Base-by-base conservation (phyloP, 1,140 invertebrate species). In the Nylanderia fulva region DNA sequence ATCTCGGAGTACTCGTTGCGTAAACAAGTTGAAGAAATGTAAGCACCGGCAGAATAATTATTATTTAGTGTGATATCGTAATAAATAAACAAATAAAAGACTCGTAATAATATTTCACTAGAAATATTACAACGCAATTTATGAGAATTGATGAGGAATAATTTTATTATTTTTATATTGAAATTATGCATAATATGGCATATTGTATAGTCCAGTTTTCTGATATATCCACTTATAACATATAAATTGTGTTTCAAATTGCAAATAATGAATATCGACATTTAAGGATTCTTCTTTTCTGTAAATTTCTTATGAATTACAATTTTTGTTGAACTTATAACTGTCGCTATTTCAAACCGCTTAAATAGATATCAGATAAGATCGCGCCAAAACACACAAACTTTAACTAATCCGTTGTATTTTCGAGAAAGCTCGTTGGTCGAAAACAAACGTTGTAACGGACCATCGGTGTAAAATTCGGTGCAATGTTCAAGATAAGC, bases 401-500 rank as follows among this genome's bases (percentile, higher is more conserved):
- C n/a, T 83, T 71, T 74, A 83, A 74, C 11, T 39, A 29, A 18
- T n/a, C 39, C 9, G 9, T 74, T n/a, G 71, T 9, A 33, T 83
- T 29, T 36, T 15, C n/a, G n/a, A 9, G 45, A 75, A 76, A 76
- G 42, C 48, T 8, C 27, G 68, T 27, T 54, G 68, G n/a, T 61
- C 33, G 56, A n/a, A n/a, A 63, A 64, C 71, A 58, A 27, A 21
- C 56, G 21, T 1, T 8, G 33, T 36, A 76, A 76, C 60, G 61
- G 27, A 0, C 42, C 45, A 74, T 61, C 36, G 36, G 18, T 42
- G 21, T 15, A 74, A 77, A 66, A 29, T 58, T 36, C 24, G 24
- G 15, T 45, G 39, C 58, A 84, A 58, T 39, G 58, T 54, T 54
- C 11, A 64, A 77, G 85, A 86, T 86, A 86, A 86, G 83, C 83